Evolutionary conservation across 37 sponge, comb jelly and placozoan genomes (phyloP).

Genomic region (Cliona cf. orientalis): DNA sequence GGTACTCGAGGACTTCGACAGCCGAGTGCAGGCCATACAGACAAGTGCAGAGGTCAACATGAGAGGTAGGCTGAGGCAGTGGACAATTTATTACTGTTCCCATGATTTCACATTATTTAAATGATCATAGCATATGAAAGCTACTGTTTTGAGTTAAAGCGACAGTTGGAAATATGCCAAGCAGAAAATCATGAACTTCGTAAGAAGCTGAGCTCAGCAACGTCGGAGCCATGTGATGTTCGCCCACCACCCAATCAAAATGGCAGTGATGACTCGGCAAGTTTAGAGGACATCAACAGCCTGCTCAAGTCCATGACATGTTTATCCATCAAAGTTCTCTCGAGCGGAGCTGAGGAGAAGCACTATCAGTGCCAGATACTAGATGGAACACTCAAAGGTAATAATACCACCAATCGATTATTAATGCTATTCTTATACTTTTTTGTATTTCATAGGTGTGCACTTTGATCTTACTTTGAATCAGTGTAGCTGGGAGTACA

Average conservation of each 20-base stretch:
- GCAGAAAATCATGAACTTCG: not conserved
- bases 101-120: not conserved
- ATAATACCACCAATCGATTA: not conserved
- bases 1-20: constrained; percentile 33
- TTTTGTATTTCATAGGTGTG: not conserved
- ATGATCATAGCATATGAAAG: constrained; percentile 12
- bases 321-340: constrained; percentile 11
- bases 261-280: too few relatives aligned
- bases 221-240: not conserved
- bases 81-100: not conserved
- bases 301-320: constrained; percentile 39
- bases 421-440: too few relatives aligned
- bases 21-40: constrained; percentile 21
- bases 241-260: not conserved
- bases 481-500: constrained; percentile 35
- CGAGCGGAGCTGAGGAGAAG: not conserved
- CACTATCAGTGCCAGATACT: constrained; percentile 30
- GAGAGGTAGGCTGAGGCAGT: too few relatives aligned
- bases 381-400: constrained; percentile 50
- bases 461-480: constrained; percentile 25
- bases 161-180: not conserved
- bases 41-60: constrained; percentile 34
- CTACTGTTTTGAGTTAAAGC: constrained; percentile 30
- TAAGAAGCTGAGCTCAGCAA: not conserved
- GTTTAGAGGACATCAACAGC: not conserved